phyloP scores from a whole-genome alignment of 2,888 invertebrate species.

The Habrosyne pyritoides region DNA sequence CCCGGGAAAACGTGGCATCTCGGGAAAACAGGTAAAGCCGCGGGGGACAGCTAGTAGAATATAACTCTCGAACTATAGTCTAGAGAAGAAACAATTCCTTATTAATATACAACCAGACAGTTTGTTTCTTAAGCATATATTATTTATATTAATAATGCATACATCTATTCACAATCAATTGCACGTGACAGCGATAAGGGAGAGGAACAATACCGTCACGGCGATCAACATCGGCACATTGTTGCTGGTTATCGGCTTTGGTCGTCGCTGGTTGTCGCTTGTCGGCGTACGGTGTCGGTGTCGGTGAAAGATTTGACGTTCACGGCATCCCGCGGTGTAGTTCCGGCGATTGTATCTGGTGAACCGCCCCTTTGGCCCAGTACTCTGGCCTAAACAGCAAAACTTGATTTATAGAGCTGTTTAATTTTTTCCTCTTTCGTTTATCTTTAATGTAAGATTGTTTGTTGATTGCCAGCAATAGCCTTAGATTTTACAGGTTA shows the following conservation, averaged over 20 bases:
- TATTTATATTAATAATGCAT: slow-evolving; percentile 8
- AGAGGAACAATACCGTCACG: slow-evolving; percentile 60
- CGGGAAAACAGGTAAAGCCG: too few species aligned
- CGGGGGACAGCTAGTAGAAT: too few species aligned
- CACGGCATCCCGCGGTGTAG: slow-evolving; percentile 60
- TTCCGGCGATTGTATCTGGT: slow-evolving; percentile 70
- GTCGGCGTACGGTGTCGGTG: not conserved
- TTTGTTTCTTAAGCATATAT: not conserved
- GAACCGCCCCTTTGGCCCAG: slow-evolving; percentile 53
- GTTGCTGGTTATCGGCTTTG: slow-evolving; percentile 31
- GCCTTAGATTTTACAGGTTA: too few species aligned
- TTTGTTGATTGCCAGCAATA: slow-evolving; percentile 1
- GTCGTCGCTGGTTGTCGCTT: slow-evolving; percentile 14
- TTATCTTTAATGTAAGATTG: slow-evolving; percentile 1
- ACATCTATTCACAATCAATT: slow-evolving; percentile 36
- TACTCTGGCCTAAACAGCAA: slow-evolving; percentile 21
- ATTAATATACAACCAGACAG: not conserved
- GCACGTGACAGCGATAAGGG: slow-evolving; percentile 32
- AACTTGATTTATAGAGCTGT: slow-evolving; percentile 43
- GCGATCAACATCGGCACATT: slow-evolving; percentile 37
- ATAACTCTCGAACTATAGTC: too few species aligned
- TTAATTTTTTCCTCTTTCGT: slow-evolving; percentile 30
- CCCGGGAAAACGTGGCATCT: too few species aligned
- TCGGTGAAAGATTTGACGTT: slow-evolving; percentile 20
- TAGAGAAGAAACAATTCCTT: not conserved